Evolutionary conservation across 1,140 invertebrate species (phyloP).

Genomic region (Drosophila athabasca): DNA sequence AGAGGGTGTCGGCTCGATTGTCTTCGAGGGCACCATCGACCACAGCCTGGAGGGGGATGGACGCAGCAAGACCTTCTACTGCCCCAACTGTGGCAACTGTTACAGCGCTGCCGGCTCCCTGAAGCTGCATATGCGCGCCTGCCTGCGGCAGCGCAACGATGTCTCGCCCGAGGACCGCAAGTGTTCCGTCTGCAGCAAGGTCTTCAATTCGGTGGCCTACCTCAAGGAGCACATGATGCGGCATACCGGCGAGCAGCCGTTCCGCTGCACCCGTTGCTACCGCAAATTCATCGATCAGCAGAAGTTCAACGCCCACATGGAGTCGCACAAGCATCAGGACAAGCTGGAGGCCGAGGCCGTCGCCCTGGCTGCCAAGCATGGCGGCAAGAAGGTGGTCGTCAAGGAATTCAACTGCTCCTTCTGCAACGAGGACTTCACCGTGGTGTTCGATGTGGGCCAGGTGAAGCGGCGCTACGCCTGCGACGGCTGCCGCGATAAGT

Average conservation of each 20-base stretch:
- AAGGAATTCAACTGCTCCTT: slow-evolving; percentile 82
- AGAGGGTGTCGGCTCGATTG: slow-evolving; percentile 54
- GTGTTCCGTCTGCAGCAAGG: slow-evolving; percentile 76
- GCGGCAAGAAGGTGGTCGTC: slow-evolving; percentile 78
- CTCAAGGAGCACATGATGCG: slow-evolving; percentile 83
- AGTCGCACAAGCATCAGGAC: slow-evolving; percentile 78
- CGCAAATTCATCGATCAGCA: slow-evolving; percentile 77
- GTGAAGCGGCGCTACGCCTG: slow-evolving; percentile 82
- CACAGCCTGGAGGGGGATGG: slow-evolving; percentile 52
- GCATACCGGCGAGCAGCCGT: slow-evolving; percentile 77
- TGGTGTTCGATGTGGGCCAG: slow-evolving; percentile 77
- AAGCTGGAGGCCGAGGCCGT: slow-evolving; percentile 77
- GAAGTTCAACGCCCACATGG: slow-evolving; percentile 75
- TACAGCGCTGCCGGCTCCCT: slow-evolving; percentile 80
- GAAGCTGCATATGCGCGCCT: slow-evolving; percentile 81
- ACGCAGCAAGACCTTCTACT: slow-evolving; percentile 78
- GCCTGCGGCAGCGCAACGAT: slow-evolving; percentile 71
- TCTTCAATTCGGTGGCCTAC: slow-evolving; percentile 82
- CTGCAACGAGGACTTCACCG: slow-evolving; percentile 74
- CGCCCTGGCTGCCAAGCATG: slow-evolving; percentile 67
- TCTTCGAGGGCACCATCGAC: slow-evolving; percentile 67
- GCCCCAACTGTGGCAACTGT: slow-evolving; percentile 80
- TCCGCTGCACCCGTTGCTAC: slow-evolving; percentile 79
- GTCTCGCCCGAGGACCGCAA: slow-evolving; percentile 74
- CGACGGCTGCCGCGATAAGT: slow-evolving; percentile 79